phyloP scores from a whole-genome alignment of 2,888 invertebrate genomes.

The Folsomia candida region DNA sequence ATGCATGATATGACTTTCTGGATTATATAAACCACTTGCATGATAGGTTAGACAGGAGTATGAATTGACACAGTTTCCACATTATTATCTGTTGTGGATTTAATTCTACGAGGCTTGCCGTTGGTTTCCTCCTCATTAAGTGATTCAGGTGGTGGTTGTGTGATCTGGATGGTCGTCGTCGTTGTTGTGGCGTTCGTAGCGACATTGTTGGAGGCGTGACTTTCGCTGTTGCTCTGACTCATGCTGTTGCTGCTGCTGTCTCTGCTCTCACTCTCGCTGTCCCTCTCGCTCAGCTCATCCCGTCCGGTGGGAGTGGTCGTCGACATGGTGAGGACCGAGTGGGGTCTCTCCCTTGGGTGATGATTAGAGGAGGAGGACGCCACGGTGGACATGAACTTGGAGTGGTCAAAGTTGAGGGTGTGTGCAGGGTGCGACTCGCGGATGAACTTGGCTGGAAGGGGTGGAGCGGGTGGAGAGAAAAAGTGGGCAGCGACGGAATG shows the following conservation, averaged over 20 bases:
- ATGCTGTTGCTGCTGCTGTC: conserved; percentile 3
- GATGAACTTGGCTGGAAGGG: conserved; percentile 31
- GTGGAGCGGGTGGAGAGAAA: conserved; percentile 31
- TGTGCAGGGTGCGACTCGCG: conserved; percentile 3
- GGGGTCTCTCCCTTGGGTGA: conserved; percentile 26
- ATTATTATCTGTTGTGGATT: conserved; percentile 25
- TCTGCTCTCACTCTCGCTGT: conserved; percentile 15
- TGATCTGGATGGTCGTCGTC: conserved; percentile 3
- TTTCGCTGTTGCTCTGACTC: background rate
- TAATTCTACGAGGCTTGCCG: conserved; percentile 19
- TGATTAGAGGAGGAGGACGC: background rate
- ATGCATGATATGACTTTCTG: too few species aligned
- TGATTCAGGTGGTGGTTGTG: conserved; percentile 25
- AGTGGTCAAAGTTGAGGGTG: conserved; percentile 11
- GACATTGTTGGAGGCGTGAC: background rate
- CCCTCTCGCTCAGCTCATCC: conserved; percentile 16
- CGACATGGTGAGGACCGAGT: conserved; percentile 24
- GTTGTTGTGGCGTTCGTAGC: background rate
- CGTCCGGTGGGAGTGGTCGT: background rate
- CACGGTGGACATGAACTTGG: conserved; percentile 15
- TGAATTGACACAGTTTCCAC: conserved; percentile 31
- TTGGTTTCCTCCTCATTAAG: conserved; percentile 22
- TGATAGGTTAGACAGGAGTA: conserved; percentile 29
- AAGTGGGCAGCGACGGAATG: conserved; percentile 25
- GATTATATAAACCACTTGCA: too few species aligned